These are phyloP conservation scores for Ochlodes sylvanus DNA, from an alignment of 2,888 invertebrate species.

Conservation along the genomic window DNA sequence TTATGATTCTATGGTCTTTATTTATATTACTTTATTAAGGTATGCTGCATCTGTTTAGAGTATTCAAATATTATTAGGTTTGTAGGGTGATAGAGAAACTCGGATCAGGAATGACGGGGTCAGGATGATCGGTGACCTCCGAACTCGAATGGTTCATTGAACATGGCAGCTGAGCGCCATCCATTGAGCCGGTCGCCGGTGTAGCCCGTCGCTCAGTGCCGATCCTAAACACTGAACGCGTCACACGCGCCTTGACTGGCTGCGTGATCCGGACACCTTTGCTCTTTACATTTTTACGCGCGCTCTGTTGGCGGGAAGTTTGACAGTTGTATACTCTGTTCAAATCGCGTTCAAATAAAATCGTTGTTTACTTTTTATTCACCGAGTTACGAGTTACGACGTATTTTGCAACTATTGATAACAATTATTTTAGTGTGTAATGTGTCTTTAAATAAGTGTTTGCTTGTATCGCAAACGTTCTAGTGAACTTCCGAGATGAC, in stretches of 20 bases:
- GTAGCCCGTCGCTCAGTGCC: slow-evolving; percentile 70
- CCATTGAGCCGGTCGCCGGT: slow-evolving; percentile 62
- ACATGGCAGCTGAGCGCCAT: slow-evolving; percentile 73
- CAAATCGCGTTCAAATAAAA: slow-evolving; percentile 20
- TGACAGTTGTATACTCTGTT: slow-evolving; percentile 57
- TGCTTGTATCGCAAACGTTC: slow-evolving; percentile 62
- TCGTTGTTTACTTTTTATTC: slow-evolving; percentile 30
- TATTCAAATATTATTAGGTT: slow-evolving; percentile 48
- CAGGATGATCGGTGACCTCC: slow-evolving; percentile 77
- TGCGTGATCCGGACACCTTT: slow-evolving; percentile 62
- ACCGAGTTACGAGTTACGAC: background rate
- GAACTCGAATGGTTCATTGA: slow-evolving; percentile 82
- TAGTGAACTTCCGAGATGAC: slow-evolving; percentile 67
- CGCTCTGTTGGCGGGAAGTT: slow-evolving; percentile 70
- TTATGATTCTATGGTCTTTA: slow-evolving; percentile 3
- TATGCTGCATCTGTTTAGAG: slow-evolving; percentile 7
- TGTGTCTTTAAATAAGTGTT: slow-evolving; percentile 72
- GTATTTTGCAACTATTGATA: slow-evolving; percentile 7
- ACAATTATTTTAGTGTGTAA: slow-evolving; percentile 57
- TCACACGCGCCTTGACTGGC: slow-evolving; percentile 74
- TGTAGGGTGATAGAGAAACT: slow-evolving; percentile 74
- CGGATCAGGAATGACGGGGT: slow-evolving; percentile 66
- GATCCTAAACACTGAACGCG: slow-evolving; percentile 78
- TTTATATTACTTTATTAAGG: slow-evolving; percentile 11
- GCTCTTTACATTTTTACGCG: slow-evolving; percentile 60